Percentiles rank a stretch among this genome's conserved stretches.
phyloP scores from a whole-genome alignment of 1,140 invertebrate genomes.

The Caerostris darwini region DNA sequence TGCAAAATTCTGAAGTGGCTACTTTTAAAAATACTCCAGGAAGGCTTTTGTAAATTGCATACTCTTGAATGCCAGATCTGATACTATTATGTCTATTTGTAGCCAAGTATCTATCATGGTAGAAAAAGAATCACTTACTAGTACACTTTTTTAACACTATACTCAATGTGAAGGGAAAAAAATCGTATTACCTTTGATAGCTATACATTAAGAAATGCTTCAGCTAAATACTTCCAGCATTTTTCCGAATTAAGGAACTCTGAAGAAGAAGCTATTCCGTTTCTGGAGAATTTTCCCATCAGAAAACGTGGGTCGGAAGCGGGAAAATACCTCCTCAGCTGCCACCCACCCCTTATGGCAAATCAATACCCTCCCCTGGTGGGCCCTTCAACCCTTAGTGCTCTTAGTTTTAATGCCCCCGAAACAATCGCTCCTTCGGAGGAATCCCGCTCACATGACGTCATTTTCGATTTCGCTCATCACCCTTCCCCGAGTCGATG shows the following conservation, averaged over 20 bases:
- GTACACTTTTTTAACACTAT: too few relatives aligned
- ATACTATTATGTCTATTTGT: too few relatives aligned
- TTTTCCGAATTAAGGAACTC: background rate
- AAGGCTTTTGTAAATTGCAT: too few relatives aligned
- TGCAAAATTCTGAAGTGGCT: too few relatives aligned
- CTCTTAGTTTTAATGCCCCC: conserved; percentile 19
- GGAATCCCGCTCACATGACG: conserved; percentile 39
- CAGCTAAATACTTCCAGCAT: background rate
- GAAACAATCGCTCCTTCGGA: conserved; percentile 50
- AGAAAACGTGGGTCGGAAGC: background rate
- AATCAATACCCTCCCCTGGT: conserved; percentile 12
- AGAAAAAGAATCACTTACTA: too few relatives aligned
- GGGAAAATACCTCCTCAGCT: background rate
- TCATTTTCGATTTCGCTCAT: conserved; percentile 63
- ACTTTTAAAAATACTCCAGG: too few relatives aligned
- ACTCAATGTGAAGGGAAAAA: too few relatives aligned
- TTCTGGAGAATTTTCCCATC: background rate
- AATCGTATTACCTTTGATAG: background rate
- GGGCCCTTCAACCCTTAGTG: background rate
- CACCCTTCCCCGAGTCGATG: conserved; percentile 1
- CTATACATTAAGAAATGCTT: background rate
- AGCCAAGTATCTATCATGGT: too few relatives aligned
- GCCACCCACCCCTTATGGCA: background rate
- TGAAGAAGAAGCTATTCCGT: background rate
- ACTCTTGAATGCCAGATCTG: too few relatives aligned